A percentile compares a stretch with the other conserved stretches of the same genome.
These are phyloP conservation scores for Ischnus inquisitorius DNA, from an alignment of 2,888 invertebrate genomes.

Conservation along the genomic window DNA sequence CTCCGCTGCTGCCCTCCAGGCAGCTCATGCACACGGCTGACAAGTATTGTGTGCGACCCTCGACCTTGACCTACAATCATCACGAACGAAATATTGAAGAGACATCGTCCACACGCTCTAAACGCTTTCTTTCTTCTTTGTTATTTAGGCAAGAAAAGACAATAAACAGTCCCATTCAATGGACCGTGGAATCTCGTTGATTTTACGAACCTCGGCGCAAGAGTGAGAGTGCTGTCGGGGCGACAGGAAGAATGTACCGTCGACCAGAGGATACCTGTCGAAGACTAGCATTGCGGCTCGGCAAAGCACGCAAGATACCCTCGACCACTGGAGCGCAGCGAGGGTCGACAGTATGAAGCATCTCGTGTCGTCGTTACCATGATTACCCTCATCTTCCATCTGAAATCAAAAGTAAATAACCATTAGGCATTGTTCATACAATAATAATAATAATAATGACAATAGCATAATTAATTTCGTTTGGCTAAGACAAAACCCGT, in stretches of 20 bases:
- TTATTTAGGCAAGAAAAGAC: neutral
- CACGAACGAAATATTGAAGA: constrained; percentile 49
- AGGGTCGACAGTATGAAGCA: constrained; percentile 98
- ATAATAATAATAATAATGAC: no score
- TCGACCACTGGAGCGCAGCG: constrained; percentile 95
- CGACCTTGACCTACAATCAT: constrained; percentile 92
- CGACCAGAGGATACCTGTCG: constrained; percentile 98
- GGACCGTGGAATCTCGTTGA: constrained; percentile 15
- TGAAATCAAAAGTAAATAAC: constrained; percentile 85
- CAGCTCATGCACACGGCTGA: constrained; percentile 98
- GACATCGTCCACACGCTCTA: neutral
- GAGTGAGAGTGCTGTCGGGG: constrained; percentile 95
- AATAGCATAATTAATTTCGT: no score
- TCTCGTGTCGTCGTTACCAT: constrained; percentile 99
- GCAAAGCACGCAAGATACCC: constrained; percentile 95
- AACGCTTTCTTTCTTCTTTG: neutral
- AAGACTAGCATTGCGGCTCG: constrained; percentile 96
- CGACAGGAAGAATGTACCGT: constrained; percentile 99
- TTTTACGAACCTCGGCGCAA: constrained; percentile 92
- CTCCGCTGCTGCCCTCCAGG: constrained; percentile 93
- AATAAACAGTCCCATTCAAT: constrained; percentile 4
- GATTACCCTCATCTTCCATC: constrained; percentile 99
- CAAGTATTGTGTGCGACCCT: constrained; percentile 95
- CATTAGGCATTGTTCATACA: neutral
- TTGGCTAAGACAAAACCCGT: no score